phyloP scores from a whole-genome alignment of 1,140 invertebrate genomes.

The Caerostris darwini region DNA sequence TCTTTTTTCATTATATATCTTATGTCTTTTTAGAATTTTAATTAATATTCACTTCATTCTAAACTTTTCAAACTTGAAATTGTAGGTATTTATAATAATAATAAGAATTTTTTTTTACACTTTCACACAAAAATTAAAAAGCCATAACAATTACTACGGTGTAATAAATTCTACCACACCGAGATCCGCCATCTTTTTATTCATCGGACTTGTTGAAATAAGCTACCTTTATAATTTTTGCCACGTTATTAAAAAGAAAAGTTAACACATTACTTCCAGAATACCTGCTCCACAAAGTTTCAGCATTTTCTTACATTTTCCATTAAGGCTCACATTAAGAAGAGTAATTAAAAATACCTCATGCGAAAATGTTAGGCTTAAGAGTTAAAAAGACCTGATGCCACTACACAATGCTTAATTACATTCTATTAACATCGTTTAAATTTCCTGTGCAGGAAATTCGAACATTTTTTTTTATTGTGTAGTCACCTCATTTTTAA shows the following conservation, averaged over 20 bases:
- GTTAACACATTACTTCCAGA: conserved; percentile 32
- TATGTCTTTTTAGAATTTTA: too few species aligned
- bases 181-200: neutral
- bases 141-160: neutral
- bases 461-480: conserved; percentile 37
- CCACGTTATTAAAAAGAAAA: conserved; percentile 11
- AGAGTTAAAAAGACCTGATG: conserved; percentile 60
- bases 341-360: conserved; percentile 76
- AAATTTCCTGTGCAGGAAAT: conserved; percentile 65
- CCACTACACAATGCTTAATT: conserved; percentile 65
- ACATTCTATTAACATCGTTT: conserved; percentile 75
- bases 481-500: conserved; percentile 44
- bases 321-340: conserved; percentile 68
- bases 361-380: conserved; percentile 70
- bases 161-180: neutral
- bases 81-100: too few species aligned
- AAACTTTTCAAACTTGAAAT: too few species aligned
- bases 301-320: conserved; percentile 64
- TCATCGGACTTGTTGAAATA: conserved; percentile 55
- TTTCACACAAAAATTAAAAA: neutral
- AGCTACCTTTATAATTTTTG: conserved; percentile 35
- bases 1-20: too few species aligned
- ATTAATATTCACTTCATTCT: too few species aligned
- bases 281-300: conserved; percentile 62
- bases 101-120: neutral